Percentiles rank a stretch among this genome's conserved stretches.
Conservation (phyloP, 2,888 invertebrate species). For the Pimpla rufipes region DNA sequence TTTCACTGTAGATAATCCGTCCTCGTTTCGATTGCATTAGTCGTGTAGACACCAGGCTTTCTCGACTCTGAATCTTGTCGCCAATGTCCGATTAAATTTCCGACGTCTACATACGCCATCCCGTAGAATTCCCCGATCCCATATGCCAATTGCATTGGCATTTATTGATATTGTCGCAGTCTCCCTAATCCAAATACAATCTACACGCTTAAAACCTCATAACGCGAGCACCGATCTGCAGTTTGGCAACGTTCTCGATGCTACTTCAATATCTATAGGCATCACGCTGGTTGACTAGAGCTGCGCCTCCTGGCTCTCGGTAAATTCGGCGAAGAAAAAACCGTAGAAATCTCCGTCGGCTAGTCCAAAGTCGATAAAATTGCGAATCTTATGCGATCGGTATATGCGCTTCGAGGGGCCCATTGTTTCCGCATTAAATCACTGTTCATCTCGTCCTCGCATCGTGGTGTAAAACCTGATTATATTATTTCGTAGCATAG, state of each 20-base stretch:
- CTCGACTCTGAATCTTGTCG: not conserved
- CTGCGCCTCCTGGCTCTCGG: conserved; percentile 2
- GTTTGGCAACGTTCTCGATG: conserved; percentile 32
- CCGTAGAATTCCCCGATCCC: not conserved
- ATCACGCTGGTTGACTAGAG: conserved; percentile 36
- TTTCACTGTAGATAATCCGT: conserved; percentile 32
- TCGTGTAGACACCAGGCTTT: not conserved
- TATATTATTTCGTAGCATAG: conserved; percentile 66
- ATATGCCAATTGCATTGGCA: conserved; percentile 36
- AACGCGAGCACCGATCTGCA: conserved; percentile 20
- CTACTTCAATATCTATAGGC: conserved; percentile 12
- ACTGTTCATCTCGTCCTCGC: conserved; percentile 1
- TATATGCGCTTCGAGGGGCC: not conserved
- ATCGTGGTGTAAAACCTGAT: conserved; percentile 64
- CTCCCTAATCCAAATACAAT: not conserved
- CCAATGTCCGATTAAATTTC: not conserved
- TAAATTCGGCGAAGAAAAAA: conserved; percentile 7
- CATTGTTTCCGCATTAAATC: conserved; percentile 25
- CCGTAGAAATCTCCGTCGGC: conserved; percentile 12
- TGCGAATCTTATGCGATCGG: not conserved
- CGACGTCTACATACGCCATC: not conserved
- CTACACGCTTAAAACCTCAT: conserved; percentile 22
- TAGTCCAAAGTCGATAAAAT: conserved; percentile 10
- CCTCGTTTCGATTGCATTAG: conserved; percentile 7
- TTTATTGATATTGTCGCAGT: conserved; percentile 1